phyloP scores from a whole-genome alignment of 2,888 invertebrate genomes.

The Pristionchus entomophagus region DNA sequence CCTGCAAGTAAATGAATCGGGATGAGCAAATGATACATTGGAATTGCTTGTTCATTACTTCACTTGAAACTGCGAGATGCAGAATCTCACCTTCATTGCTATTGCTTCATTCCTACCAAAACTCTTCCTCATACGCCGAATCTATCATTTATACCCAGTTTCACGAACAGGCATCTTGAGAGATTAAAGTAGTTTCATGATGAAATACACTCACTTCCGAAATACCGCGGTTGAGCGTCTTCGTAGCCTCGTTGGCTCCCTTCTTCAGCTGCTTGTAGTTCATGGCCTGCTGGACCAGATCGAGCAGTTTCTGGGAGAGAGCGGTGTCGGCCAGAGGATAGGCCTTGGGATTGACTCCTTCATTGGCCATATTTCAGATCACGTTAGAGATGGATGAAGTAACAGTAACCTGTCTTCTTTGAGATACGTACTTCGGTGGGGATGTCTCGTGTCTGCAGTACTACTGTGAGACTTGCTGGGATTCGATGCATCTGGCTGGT shows the following conservation, averaged over 20 bases:
- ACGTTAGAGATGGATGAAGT: constrained; percentile 23
- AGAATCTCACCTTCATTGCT: too few species aligned
- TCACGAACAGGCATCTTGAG: too few species aligned
- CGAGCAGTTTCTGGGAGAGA: constrained; percentile 92
- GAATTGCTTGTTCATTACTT: too few species aligned
- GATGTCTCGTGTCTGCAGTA: constrained; percentile 99
- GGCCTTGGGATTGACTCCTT: constrained; percentile 85
- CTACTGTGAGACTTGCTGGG: constrained; percentile 84
- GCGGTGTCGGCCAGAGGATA: constrained; percentile 95
- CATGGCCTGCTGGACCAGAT: constrained; percentile 93
- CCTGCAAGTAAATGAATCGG: constrained; percentile 79
- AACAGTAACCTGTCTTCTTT: constrained; percentile 84
- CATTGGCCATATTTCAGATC: constrained; percentile 68
- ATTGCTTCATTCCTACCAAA: too few species aligned
- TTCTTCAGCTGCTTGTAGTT: constrained; percentile 97
- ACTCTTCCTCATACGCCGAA: too few species aligned
- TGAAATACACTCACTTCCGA: constrained; percentile 89
- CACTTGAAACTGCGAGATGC: too few species aligned
- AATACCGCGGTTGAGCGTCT: constrained; percentile 86
- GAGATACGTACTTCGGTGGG: constrained; percentile 98
- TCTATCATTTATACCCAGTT: too few species aligned
- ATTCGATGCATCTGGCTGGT: constrained; percentile 52
- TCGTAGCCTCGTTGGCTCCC: constrained; percentile 91
- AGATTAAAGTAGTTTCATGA: neutral
- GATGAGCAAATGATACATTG: neutral